phyloP scores from a whole-genome alignment of 2,888 invertebrate genomes.

The Parnassius glacialis region DNA sequence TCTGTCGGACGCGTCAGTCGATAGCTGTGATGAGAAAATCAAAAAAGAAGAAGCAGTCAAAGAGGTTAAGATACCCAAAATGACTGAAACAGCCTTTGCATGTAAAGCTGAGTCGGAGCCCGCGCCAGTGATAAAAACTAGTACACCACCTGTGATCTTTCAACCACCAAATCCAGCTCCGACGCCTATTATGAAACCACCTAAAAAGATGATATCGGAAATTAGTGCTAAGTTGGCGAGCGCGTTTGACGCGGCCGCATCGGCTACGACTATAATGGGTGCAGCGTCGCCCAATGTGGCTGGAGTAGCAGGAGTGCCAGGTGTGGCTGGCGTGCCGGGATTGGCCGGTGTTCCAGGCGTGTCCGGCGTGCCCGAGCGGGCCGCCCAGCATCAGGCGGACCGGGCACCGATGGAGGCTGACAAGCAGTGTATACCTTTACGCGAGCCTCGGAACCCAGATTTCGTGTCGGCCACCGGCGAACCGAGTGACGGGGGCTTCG shows the following conservation, averaged over 20 bases:
- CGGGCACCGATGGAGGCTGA: constrained; percentile 31
- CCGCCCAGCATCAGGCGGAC: constrained; percentile 24
- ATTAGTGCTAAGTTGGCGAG: constrained; percentile 65
- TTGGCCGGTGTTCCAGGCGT: constrained; percentile 29
- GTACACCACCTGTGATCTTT: constrained; percentile 22
- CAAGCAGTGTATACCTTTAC: constrained; percentile 27
- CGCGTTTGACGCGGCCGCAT: constrained; percentile 42
- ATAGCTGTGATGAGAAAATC: constrained; percentile 81
- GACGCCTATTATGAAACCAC: constrained; percentile 65
- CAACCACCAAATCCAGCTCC: constrained; percentile 36
- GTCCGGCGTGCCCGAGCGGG: constrained; percentile 20
- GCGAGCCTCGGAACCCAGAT: constrained; percentile 29
- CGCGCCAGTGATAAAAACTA: constrained; percentile 33
- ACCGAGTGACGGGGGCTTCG: constrained; percentile 33
- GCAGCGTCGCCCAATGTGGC: constrained; percentile 31
- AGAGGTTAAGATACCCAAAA: constrained; percentile 54
- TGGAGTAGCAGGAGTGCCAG: constrained; percentile 25
- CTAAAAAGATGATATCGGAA: constrained; percentile 72
- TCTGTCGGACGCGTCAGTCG: constrained; percentile 83
- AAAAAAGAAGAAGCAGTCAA: constrained; percentile 54
- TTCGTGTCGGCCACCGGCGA: constrained; percentile 38
- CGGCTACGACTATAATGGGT: constrained; percentile 32
- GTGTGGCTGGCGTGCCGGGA: constrained; percentile 29
- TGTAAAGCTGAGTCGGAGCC: constrained; percentile 20
- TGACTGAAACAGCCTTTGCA: constrained; percentile 38